Conservation (phyloP, 2,888 invertebrate genomes). For the Mystacides longicornis region DNA sequence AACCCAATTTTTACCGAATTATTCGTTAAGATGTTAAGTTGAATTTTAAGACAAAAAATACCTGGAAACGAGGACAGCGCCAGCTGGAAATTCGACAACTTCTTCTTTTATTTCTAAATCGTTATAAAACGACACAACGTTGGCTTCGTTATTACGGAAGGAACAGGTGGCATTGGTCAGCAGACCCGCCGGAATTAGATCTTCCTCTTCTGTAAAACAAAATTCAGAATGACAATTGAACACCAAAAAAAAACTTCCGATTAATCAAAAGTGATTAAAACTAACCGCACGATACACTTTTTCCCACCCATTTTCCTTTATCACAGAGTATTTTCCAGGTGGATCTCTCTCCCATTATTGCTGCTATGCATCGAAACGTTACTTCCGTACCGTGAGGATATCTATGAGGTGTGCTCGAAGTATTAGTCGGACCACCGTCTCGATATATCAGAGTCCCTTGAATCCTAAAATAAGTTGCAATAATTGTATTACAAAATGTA, state of each 20-base stretch:
- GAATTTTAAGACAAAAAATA: conserved; percentile 28
- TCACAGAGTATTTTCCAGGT: conserved; percentile 82
- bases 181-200: conserved; percentile 43
- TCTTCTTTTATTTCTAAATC: conserved; percentile 71
- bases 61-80: conserved; percentile 60
- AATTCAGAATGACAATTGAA: not conserved
- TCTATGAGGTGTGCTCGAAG: conserved; percentile 54
- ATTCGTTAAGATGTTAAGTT: no score
- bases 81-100: conserved; percentile 70
- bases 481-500: no score
- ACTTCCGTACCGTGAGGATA: conserved; percentile 79
- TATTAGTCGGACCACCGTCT: conserved; percentile 61
- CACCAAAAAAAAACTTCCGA: not conserved
- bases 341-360: conserved; percentile 72
- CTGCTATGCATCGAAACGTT: conserved; percentile 75
- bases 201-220: conserved; percentile 40
- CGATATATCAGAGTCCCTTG: conserved; percentile 72
- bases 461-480: conserved; percentile 52
- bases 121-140: conserved; percentile 74
- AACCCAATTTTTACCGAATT: no score
- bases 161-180: conserved; percentile 66
- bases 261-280: conserved; percentile 12
- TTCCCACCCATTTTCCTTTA: conserved; percentile 77
- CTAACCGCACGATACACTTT: conserved; percentile 72
- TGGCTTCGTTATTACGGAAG: conserved; percentile 68